Evolutionary conservation across 2,888 invertebrate genomes (phyloP).

Genomic region (Trilocha varians): DNA sequence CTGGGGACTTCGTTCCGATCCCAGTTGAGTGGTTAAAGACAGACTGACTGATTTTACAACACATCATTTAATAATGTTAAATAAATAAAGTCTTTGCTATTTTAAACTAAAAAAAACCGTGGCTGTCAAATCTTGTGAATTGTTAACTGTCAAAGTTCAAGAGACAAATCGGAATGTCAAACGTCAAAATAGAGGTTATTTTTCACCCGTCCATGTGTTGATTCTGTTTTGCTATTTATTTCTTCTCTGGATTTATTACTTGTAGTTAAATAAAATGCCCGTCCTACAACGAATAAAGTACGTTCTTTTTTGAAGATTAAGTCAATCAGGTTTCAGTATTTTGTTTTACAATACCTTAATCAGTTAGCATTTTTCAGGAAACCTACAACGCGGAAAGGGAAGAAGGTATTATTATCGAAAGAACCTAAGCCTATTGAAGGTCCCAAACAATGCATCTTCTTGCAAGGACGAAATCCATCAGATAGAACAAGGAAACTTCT

Average conservation of each 20-base stretch:
- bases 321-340: neutral
- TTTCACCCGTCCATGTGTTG: too few relatives aligned
- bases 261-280: constrained; percentile 28
- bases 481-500: constrained; percentile 79
- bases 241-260: neutral
- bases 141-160: too few relatives aligned
- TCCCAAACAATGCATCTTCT: constrained; percentile 85
- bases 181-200: too few relatives aligned
- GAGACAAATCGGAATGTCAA: too few relatives aligned
- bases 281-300: constrained; percentile 61
- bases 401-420: constrained; percentile 83
- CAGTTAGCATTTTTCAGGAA: constrained; percentile 73
- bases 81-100: too few relatives aligned
- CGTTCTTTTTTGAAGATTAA: constrained; percentile 7
- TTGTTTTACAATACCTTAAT: neutral
- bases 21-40: too few relatives aligned
- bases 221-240: too few relatives aligned
- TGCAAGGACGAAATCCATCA: constrained; percentile 88
- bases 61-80: too few relatives aligned
- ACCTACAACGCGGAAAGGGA: constrained; percentile 90
- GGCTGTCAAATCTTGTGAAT: too few relatives aligned
- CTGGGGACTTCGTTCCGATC: too few relatives aligned
- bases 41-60: too few relatives aligned
- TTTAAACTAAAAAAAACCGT: too few relatives aligned
- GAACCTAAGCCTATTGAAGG: constrained; percentile 94